A percentile compares a stretch with the other conserved stretches of the same genome.
phyloP scores from a whole-genome alignment of 2,113 vertebrate species.

The Salvator merianae region DNA sequence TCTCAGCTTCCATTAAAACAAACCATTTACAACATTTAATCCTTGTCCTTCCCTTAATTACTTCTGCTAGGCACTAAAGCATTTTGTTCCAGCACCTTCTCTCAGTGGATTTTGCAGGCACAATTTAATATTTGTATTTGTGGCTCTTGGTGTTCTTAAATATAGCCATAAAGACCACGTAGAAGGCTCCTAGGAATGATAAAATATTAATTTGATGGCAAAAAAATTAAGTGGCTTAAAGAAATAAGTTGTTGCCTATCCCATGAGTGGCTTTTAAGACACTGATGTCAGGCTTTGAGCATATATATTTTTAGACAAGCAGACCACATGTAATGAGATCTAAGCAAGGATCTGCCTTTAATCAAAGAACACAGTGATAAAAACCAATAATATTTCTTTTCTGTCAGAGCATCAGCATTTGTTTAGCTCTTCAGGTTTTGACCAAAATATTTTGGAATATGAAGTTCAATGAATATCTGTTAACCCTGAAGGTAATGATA shows the following conservation, averaged over 20 bases:
- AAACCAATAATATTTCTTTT: conserved; percentile 55
- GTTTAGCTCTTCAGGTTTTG: conserved; percentile 35
- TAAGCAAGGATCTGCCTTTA: conserved; percentile 76
- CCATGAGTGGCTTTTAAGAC: conserved; percentile 78
- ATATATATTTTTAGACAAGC: conserved; percentile 76
- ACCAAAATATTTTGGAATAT: conserved; percentile 23
- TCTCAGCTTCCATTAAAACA: conserved; percentile 49
- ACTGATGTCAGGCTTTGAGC: conserved; percentile 73
- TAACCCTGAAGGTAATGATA: neutral
- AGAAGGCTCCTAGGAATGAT: conserved; percentile 80
- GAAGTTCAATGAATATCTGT: conserved; percentile 19
- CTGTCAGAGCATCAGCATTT: conserved; percentile 17
- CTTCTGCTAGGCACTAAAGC: conserved; percentile 70
- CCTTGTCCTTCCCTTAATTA: conserved; percentile 64
- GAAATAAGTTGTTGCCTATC: conserved; percentile 78
- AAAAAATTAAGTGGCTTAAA: conserved; percentile 85
- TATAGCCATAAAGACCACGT: conserved; percentile 77
- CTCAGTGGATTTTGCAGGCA: conserved; percentile 62
- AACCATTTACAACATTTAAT: conserved; percentile 44
- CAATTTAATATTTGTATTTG: conserved; percentile 73
- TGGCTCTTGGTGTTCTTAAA: conserved; percentile 75
- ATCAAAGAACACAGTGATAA: conserved; percentile 34
- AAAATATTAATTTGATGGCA: conserved; percentile 87
- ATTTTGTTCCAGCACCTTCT: conserved; percentile 71
- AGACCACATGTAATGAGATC: conserved; percentile 82